Evolutionary conservation across 2,113 vertebrate genomes (phyloP).

Genomic region (Apodemus speciosus): DNA sequence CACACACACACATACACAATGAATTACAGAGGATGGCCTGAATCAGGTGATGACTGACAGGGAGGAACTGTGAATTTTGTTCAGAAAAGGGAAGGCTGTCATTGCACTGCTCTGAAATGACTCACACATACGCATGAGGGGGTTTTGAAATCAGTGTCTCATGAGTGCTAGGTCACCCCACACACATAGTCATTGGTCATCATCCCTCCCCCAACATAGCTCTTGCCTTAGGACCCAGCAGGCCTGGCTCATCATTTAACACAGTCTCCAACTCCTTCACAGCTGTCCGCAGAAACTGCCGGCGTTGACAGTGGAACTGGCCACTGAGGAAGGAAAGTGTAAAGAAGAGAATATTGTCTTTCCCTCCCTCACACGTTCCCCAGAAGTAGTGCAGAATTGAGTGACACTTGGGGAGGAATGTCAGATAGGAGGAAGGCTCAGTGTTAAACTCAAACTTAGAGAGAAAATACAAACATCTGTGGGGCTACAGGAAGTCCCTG

Average conservation of each 20-base stretch:
- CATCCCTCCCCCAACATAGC: not conserved
- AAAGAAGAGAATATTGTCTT: not conserved
- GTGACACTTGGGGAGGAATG: not conserved
- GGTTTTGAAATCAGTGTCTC: not conserved
- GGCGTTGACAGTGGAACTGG: constrained; percentile 90
- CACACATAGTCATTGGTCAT: not conserved
- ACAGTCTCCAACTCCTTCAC: constrained; percentile 90
- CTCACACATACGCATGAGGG: not conserved
- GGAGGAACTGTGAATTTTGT: constrained; percentile 33
- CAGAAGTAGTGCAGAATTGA: not conserved
- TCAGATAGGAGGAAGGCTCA: not conserved
- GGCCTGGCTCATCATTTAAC: constrained; percentile 92
- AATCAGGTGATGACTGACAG: not conserved
- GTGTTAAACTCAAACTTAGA: not conserved
- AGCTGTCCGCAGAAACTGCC: constrained; percentile 87
- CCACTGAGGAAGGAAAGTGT: constrained; percentile 84
- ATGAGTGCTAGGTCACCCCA: not conserved
- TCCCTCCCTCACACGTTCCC: not conserved
- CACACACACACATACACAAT: too few relatives aligned
- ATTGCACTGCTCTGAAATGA: not conserved
- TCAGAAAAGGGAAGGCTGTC: not conserved
- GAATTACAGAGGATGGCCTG: not conserved
- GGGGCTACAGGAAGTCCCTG: not conserved
- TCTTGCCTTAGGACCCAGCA: constrained; percentile 93
- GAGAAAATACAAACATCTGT: constrained; percentile 8